Evolutionary conservation across 2,888 invertebrate species (phyloP).

Genomic region (Colletes collaris): DNA sequence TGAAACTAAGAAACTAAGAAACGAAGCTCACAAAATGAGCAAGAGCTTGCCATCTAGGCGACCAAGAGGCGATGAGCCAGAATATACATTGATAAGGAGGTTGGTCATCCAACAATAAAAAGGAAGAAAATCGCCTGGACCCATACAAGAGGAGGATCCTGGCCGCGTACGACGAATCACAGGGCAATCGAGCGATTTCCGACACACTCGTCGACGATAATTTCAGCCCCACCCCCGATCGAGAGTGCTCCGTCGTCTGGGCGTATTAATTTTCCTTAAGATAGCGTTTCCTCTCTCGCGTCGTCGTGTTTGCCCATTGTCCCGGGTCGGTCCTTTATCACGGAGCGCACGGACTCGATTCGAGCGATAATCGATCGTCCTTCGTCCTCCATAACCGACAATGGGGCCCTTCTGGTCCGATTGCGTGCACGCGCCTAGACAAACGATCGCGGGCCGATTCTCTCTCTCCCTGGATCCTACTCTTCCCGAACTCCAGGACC

Average conservation of each 20-base stretch:
- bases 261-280: conserved; percentile 50
- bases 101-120: too few species aligned
- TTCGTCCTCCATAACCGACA: conserved; percentile 57
- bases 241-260: too few species aligned
- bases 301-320: conserved; percentile 52
- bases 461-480: neutral
- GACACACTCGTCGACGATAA: neutral
- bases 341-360: conserved; percentile 53
- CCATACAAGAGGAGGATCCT: too few species aligned
- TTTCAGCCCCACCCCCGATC: too few species aligned
- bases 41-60: too few species aligned
- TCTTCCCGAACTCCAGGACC: neutral
- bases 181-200: conserved; percentile 36
- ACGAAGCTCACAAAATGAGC: too few species aligned
- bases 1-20: too few species aligned
- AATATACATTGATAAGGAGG: too few species aligned
- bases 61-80: too few species aligned
- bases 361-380: conserved; percentile 66
- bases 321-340: conserved; percentile 54
- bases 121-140: too few species aligned
- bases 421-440: conserved; percentile 58
- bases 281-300: conserved; percentile 22
- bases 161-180: too few species aligned
- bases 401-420: conserved; percentile 57
- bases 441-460: conserved; percentile 24